Conservation (phyloP, 2,797 vertebrate genomes). For the Onychomys leucogaster region DNA sequence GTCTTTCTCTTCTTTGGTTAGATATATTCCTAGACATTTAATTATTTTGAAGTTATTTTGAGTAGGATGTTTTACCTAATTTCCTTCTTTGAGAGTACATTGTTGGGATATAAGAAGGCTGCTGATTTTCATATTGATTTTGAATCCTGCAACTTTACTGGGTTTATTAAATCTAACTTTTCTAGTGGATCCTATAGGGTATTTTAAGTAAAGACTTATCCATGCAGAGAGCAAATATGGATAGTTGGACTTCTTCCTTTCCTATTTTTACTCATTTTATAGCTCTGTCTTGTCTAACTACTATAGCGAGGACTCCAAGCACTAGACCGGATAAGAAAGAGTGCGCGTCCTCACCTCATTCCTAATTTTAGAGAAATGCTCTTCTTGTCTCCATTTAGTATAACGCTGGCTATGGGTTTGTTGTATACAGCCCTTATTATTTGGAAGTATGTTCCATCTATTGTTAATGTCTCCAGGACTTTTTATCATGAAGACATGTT, state of each 20-base stretch:
- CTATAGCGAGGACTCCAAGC: neutral
- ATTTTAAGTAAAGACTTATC: neutral
- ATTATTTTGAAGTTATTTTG: neutral
- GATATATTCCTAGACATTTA: neutral
- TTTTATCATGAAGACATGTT: neutral
- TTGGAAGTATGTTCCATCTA: neutral
- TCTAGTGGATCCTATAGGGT: neutral
- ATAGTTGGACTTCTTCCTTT: neutral
- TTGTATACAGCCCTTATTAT: neutral
- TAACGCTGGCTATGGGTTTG: neutral
- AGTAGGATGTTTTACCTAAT: neutral
- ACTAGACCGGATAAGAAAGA: neutral
- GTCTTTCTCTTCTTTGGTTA: neutral
- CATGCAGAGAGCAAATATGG: neutral
- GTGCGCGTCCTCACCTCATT: neutral
- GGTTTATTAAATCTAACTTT: neutral
- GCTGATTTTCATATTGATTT: neutral
- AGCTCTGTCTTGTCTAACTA: neutral
- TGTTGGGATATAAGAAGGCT: neutral
- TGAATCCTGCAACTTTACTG: neutral
- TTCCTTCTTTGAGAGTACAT: neutral
- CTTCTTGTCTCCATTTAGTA: neutral
- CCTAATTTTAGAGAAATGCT: neutral
- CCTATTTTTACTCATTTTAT: neutral
- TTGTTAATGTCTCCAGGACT: neutral